A percentile compares a stretch with the other conserved stretches of the same genome.
Conservation (phyloP, 1,140 invertebrate species). For the Andricus grossulariae region DNA sequence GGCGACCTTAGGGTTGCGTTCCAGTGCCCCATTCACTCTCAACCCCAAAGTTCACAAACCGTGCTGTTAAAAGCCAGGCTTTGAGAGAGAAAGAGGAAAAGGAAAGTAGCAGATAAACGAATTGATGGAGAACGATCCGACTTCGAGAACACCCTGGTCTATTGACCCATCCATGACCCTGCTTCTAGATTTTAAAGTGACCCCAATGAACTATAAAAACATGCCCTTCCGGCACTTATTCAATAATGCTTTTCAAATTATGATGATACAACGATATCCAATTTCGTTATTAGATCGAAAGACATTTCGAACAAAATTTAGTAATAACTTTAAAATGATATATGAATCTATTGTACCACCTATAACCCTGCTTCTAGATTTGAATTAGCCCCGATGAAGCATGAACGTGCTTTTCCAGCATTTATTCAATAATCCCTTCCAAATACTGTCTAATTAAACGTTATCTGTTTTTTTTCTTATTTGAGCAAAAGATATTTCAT, state of each 20-base stretch:
- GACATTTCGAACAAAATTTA: too few species aligned
- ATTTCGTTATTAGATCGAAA: too few species aligned
- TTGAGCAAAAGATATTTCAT: too few species aligned
- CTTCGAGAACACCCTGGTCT: slow-evolving; percentile 9
- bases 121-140: slow-evolving; percentile 21
- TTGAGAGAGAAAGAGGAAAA: slow-evolving; percentile 26
- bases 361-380: too few species aligned
- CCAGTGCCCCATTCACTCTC: slow-evolving; percentile 53
- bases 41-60: slow-evolving; percentile 46
- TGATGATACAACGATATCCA: background rate
- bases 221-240: background rate
- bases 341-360: too few species aligned
- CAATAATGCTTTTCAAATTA: background rate
- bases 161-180: slow-evolving; percentile 27
- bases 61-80: slow-evolving; percentile 43
- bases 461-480: too few species aligned
- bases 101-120: slow-evolving; percentile 21
- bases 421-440: too few species aligned
- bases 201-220: background rate
- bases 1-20: slow-evolving; percentile 49
- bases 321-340: too few species aligned
- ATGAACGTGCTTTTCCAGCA: too few species aligned
- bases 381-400: too few species aligned
- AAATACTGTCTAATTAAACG: too few species aligned
- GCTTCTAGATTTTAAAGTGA: slow-evolving; percentile 28